Evolutionary conservation across 2,888 invertebrate species (phyloP).

Genomic region (Glyphotaelius pellucidus): DNA sequence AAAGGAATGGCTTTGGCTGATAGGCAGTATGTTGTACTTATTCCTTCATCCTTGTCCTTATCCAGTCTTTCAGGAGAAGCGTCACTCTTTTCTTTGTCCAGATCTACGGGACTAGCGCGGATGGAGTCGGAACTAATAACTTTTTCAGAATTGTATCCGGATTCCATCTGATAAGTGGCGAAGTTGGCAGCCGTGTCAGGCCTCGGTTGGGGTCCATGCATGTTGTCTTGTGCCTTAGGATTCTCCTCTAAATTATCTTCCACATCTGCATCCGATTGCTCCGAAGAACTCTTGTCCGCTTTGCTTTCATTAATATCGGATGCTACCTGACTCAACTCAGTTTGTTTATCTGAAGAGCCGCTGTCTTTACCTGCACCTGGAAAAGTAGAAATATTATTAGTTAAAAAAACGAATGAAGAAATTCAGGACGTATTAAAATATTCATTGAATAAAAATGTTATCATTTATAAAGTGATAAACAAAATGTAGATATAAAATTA

Average conservation of each 20-base stretch:
- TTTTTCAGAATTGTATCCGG: constrained; percentile 82
- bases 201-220: constrained; percentile 71
- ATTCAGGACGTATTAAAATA: not conserved
- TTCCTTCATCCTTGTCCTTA: constrained; percentile 75
- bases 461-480: no score
- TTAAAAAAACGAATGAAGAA: not conserved
- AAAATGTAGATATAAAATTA: not conserved
- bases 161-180: constrained; percentile 79
- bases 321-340: constrained; percentile 60
- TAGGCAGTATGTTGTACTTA: constrained; percentile 69
- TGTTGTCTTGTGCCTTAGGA: constrained; percentile 69
- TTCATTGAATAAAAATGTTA: no score
- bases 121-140: constrained; percentile 74
- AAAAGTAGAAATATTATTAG: constrained; percentile 10
- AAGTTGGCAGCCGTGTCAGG: constrained; percentile 75
- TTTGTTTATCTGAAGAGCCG: constrained; percentile 66
- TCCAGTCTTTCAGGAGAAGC: constrained; percentile 78
- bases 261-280: constrained; percentile 88
- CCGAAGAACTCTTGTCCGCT: constrained; percentile 79
- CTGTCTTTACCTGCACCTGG: constrained; percentile 8
- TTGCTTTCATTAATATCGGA: constrained; percentile 65
- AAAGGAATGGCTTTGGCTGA: constrained; percentile 71
- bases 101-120: constrained; percentile 74
- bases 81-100: constrained; percentile 78
- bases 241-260: constrained; percentile 86